These are phyloP conservation scores for Megaleporinus macrocephalus DNA, from an alignment of 2,113 vertebrate genomes.

Conservation along the genomic window DNA sequence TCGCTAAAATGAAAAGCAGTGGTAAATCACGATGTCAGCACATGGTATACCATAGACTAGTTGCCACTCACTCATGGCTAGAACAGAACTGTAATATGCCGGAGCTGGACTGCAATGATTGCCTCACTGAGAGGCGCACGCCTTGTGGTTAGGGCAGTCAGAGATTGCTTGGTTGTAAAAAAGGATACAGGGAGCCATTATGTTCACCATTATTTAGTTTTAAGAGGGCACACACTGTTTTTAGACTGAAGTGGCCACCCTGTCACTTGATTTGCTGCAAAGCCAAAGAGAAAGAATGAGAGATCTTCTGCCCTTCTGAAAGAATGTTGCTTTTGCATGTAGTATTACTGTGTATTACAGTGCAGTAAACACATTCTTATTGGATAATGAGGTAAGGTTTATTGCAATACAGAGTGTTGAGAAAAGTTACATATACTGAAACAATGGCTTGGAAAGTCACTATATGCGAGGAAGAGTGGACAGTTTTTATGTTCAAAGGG, in stretches of 20 bases:
- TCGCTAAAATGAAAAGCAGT: too few species aligned
- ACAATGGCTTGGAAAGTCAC: background rate
- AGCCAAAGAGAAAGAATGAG: background rate
- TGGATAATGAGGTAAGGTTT: background rate
- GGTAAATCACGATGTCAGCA: too few species aligned
- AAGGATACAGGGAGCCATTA: background rate
- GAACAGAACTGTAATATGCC: conserved; percentile 18
- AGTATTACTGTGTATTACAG: background rate
- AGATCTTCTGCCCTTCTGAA: background rate
- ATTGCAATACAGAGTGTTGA: too few species aligned
- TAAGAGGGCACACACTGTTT: background rate
- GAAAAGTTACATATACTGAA: too few species aligned
- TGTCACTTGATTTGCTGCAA: background rate
- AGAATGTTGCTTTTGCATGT: background rate
- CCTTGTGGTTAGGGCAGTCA: conserved; percentile 18
- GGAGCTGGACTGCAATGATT: background rate
- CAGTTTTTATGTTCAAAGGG: too few species aligned
- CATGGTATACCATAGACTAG: background rate
- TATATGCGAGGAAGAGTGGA: too few species aligned
- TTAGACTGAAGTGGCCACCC: background rate
- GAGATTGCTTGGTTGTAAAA: conserved; percentile 29
- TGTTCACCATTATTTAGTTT: conserved; percentile 19
- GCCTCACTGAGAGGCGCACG: conserved; percentile 7
- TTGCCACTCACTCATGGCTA: conserved; percentile 4
- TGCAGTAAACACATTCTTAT: background rate